phyloP scores from a whole-genome alignment of 1,140 invertebrate genomes.

The Alviniconcha marisindica region DNA sequence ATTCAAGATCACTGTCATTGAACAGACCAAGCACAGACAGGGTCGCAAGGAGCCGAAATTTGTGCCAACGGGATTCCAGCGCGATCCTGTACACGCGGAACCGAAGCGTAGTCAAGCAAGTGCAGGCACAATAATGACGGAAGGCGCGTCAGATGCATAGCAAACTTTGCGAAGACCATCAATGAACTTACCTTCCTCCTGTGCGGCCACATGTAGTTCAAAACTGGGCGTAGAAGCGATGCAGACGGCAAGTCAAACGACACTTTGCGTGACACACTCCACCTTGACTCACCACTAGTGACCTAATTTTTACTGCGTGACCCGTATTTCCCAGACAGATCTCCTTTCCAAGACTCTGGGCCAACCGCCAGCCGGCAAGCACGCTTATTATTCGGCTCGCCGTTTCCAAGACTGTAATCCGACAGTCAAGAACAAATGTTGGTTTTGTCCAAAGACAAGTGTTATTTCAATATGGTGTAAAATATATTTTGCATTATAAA shows the following conservation, averaged over 20 bases:
- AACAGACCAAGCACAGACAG: background rate
- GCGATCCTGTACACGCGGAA: background rate
- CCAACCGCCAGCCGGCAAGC: background rate
- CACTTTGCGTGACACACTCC: conserved; percentile 35
- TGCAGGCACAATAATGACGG: background rate
- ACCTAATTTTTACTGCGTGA: conserved; percentile 32
- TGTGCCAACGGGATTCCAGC: background rate
- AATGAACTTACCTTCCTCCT: background rate
- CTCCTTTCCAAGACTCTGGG: conserved; percentile 21
- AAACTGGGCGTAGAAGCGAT: background rate
- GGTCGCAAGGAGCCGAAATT: background rate
- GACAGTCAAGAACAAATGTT: background rate
- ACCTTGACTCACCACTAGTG: conserved; percentile 38
- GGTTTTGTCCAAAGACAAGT: background rate
- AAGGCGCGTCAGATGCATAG: background rate
- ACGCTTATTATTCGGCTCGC: conserved; percentile 4
- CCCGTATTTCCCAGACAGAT: conserved; percentile 41
- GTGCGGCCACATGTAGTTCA: background rate
- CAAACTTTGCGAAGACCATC: background rate
- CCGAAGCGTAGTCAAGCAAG: background rate
- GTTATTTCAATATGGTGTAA: conserved; percentile 30
- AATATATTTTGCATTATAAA: conserved; percentile 38
- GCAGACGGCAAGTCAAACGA: conserved; percentile 6
- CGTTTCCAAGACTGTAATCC: background rate
- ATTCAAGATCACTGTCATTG: background rate